Base-by-base conservation (phyloP, 1,140 invertebrate species). In the Philotrypesis tridentata region DNA sequence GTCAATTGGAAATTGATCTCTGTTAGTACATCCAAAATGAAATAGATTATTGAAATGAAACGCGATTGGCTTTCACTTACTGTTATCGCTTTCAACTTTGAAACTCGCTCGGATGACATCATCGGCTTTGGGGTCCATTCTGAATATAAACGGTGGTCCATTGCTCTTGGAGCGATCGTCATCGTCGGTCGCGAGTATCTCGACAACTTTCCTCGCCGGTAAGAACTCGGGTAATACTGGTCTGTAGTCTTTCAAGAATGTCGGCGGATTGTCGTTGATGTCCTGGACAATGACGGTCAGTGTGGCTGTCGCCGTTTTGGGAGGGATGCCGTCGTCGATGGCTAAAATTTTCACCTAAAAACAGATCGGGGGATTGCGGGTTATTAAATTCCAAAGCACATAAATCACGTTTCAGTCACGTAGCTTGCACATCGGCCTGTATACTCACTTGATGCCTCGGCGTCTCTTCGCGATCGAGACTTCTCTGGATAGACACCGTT, bases 211-310 rank as follows among this genome's bases (percentile, higher is more conserved):
- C 85, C 96, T 95, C 43, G 97, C 96, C 43, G 96, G 94, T 63
- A 96, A 95, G 89, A 98, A 97, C 90, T 99, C 98, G 0, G 96
- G 96, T 72, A 99, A 93, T 12, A 99, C 96, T 0, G 98, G 98
- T 71, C 97, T 93, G 89, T 99, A 99, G 87, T 98, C 97, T 89
- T 98, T 96, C 2, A 97, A 92, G 92, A 98, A 98, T 83, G 95
- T 96, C 1, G 97, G 97, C 1, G 96, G 95, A 90, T 97, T 99
- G 87, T 99, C 98, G 90, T 99, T 99, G 78, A 99, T 98, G 87
- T 99, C 98, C 89, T 97, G 96, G 0, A 99, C 97, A 82, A 98
- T 97, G 0, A 99, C 97, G 0, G 97, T 98, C 23, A 99, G 92
- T 1, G 97, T 99, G 0, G 98, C 98, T 2, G 98, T 99, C 5